Conservation (phyloP, 1,140 invertebrate genomes). For the Papilio aristodemus region DNA sequence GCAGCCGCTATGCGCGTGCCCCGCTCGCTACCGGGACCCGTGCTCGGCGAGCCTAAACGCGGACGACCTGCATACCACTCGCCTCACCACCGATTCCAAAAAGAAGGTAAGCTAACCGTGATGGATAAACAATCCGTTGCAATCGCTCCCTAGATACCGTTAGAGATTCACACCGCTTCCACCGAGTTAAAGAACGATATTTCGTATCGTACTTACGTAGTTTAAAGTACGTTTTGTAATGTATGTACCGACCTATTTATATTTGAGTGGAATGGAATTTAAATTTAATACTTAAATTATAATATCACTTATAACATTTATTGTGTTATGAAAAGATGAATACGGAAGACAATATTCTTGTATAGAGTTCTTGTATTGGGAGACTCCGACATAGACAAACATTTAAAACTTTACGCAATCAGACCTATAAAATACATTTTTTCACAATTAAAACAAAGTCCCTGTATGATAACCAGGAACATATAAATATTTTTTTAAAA, state of each 20-base stretch:
- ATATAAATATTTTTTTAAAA: too few species aligned
- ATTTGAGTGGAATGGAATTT: not conserved
- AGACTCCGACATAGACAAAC: too few species aligned
- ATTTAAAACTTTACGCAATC: too few species aligned
- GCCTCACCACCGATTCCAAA: constrained; percentile 90
- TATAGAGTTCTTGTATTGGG: too few species aligned
- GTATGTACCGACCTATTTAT: not conserved
- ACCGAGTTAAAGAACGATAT: not conserved
- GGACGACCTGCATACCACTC: constrained; percentile 94
- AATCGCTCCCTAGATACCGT: constrained; percentile 24
- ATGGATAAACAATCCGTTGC: constrained; percentile 26
- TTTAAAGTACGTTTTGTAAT: constrained; percentile 8
- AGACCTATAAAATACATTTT: too few species aligned
- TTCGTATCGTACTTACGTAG: constrained; percentile 15
- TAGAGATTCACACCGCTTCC: constrained; percentile 4
- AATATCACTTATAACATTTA: too few species aligned
- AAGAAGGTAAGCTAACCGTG: constrained; percentile 85
- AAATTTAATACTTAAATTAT: not conserved
- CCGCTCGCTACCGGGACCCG: constrained; percentile 90
- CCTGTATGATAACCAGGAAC: too few species aligned
- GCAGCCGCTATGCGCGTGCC: constrained; percentile 94
- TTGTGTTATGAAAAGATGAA: too few species aligned
- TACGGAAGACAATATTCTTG: too few species aligned
- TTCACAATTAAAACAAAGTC: too few species aligned
- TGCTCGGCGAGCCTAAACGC: constrained; percentile 93